Evolutionary conservation across 2,797 vertebrate genomes (phyloP), one percentile per base, ranked within the genome.

Genomic region (Enteromius afrohamiltoni): DNA sequence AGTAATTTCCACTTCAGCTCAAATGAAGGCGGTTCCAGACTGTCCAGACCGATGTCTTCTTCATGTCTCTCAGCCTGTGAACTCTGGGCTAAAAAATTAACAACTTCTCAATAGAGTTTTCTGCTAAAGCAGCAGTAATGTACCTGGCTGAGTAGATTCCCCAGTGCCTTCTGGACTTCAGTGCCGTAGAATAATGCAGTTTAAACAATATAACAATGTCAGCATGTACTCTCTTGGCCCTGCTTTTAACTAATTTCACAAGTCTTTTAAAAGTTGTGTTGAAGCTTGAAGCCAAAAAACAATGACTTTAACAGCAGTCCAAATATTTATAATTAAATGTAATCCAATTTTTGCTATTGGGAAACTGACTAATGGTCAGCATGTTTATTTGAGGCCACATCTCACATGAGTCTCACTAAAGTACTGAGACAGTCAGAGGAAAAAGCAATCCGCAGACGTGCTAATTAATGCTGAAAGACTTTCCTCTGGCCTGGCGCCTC

Each of bases 11-110:
- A 94, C 92, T 90, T 90, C 88, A 91, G 90, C 93, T 91, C 93
- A 95, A 96, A 96, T 95, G 93, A 95, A 94, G 93, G 91, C 92
- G 95, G 95, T 95, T 95, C 95, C 95, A 95, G 93, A 90, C 89
- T 92, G 95, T 95, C 95, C 94, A 94, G 95, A 93, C 94, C 51
- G 91, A 86, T 91, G 92, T 93, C 94, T 94, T 92, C 93, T 93
- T 94, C 93, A 93, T 94, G 95, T 92, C 93, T 91, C 77, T 92
- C 83, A 89, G 90, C 89, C 89, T 93, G 93, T 94, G 93, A 94
- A 95, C 93, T 93, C 93, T 93, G 92, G 89, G 92, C 93, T 95
- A 90, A 94, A 95, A 94, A 94, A 95, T 95, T 94, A 95, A 94
- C 94, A 93, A 93, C 92, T 93, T 94, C 88, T 88, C 88, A 93